Evolutionary conservation across 2,888 invertebrate species (phyloP).

Genomic region (Rhamphomyia laevipes): DNA sequence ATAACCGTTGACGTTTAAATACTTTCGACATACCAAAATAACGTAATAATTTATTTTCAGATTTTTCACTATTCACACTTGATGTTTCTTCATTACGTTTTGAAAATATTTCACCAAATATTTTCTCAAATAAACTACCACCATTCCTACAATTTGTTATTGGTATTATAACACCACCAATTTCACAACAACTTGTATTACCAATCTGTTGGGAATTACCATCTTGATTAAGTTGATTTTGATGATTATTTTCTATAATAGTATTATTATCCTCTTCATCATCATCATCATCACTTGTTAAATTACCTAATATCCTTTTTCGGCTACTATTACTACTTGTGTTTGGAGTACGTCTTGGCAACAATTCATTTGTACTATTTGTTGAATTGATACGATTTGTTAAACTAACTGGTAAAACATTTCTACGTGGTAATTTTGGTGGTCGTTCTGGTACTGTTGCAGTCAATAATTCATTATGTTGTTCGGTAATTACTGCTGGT

Average conservation of each 20-base stretch:
- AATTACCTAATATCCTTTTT: not conserved
- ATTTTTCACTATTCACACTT: not conserved
- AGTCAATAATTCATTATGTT: not conserved
- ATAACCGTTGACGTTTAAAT: conserved; percentile 8
- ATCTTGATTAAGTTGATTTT: conserved; percentile 4
- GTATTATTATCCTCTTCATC: conserved; percentile 2
- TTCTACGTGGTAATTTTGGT: not conserved
- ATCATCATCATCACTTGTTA: conserved; percentile 12
- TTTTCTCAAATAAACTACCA: conserved; percentile 10
- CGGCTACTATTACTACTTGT: conserved; percentile 1
- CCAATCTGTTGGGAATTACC: conserved; percentile 3
- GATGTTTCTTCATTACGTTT: conserved; percentile 6
- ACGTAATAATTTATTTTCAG: conserved; percentile 6
- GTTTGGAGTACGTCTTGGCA: conserved; percentile 7
- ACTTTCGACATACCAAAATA: conserved; percentile 11
- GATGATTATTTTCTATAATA: not conserved
- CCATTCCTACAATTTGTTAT: not conserved
- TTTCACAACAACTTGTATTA: not conserved
- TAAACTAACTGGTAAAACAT: conserved; percentile 9
- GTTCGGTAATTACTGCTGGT: not conserved
- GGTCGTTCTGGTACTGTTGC: conserved; percentile 8
- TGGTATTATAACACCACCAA: not conserved
- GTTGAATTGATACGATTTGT: conserved; percentile 16
- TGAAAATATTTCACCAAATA: conserved; percentile 13
- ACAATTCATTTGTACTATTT: conserved; percentile 19